Conservation (phyloP, 2,797 vertebrate genomes). For the Eospalax fontanierii region DNA sequence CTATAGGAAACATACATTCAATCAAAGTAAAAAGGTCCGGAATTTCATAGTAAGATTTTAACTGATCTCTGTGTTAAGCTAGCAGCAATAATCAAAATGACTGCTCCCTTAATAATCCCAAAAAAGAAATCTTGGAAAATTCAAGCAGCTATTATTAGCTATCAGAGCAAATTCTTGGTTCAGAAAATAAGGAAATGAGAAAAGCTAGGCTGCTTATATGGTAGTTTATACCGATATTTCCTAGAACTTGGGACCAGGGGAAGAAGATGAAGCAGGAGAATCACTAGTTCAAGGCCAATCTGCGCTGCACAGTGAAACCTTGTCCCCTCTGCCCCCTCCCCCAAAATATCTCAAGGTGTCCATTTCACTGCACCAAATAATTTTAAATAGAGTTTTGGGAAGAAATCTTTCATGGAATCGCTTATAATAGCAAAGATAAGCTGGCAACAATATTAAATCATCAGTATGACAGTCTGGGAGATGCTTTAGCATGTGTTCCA, state of each 20-base stretch:
- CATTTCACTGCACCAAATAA: not conserved
- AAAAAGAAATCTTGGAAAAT: not conserved
- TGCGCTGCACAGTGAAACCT: not conserved
- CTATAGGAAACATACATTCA: slow-evolving; percentile 27
- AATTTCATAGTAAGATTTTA: slow-evolving; percentile 23
- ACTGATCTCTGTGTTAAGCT: not conserved
- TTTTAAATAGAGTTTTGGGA: slow-evolving; percentile 52
- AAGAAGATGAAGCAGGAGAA: not conserved
- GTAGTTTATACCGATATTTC: not conserved
- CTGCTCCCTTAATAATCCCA: not conserved
- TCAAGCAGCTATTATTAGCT: slow-evolving; percentile 29
- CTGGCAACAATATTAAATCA: slow-evolving; percentile 27
- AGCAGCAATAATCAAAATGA: slow-evolving; percentile 2
- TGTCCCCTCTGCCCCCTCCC: too few relatives aligned
- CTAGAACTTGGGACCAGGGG: not conserved
- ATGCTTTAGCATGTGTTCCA: not conserved
- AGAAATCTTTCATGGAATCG: not conserved
- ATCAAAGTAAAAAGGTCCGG: not conserved
- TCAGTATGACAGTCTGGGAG: not conserved
- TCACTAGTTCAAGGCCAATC: not conserved
- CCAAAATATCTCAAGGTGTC: not conserved
- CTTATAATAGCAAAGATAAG: not conserved
- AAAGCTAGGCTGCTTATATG: not conserved
- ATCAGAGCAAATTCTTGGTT: not conserved
- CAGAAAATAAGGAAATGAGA: not conserved